These are phyloP conservation scores for Rhinella marina DNA, from an alignment of 2,797 vertebrate genomes.

Conservation along the genomic window DNA sequence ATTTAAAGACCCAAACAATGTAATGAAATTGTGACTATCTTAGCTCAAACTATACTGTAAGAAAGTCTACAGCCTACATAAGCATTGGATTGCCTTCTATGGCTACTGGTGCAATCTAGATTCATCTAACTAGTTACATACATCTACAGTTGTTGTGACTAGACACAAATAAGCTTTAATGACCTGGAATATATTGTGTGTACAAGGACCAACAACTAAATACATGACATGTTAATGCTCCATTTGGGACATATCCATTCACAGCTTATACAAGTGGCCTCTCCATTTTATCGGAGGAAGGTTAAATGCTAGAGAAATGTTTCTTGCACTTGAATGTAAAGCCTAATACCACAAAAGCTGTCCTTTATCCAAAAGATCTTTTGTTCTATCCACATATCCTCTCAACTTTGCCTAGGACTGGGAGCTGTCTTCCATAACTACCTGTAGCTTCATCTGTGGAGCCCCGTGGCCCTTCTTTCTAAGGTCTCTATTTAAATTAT, in stretches of 20 bases:
- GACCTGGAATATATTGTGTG: neutral
- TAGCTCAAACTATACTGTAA: no score
- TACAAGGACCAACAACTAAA: neutral
- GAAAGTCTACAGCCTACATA: no score
- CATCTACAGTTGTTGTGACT: neutral
- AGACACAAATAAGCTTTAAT: slow-evolving; percentile 8
- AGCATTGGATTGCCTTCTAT: no score
- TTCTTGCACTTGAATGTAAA: neutral
- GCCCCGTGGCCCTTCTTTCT: neutral
- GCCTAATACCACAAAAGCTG: neutral
- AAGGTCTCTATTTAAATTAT: neutral
- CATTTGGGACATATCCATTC: no score
- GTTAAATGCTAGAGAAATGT: neutral
- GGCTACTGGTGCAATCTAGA: neutral
- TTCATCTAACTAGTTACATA: neutral
- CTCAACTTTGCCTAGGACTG: neutral
- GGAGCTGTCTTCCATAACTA: neutral
- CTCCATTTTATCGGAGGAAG: no score
- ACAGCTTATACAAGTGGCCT: neutral
- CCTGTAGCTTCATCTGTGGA: neutral
- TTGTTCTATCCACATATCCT: neutral
- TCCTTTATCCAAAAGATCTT: neutral
- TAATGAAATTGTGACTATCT: no score
- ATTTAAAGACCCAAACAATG: no score
- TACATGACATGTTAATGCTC: neutral